Evolutionary conservation across 2,888 invertebrate species (phyloP).

Genomic region (Eristalis pertinax): DNA sequence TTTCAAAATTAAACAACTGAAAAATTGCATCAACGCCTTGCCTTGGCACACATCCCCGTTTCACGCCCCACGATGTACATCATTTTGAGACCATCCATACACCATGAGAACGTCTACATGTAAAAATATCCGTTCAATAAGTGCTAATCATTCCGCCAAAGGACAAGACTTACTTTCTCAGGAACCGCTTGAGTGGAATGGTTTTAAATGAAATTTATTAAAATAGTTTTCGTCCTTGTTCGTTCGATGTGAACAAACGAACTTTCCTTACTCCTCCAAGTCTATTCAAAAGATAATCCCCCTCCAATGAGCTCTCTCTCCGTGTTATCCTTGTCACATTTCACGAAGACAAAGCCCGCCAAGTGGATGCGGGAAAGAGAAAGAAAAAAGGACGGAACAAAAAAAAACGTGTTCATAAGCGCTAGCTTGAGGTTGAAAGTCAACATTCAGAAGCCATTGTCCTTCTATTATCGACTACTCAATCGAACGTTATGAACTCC

Average conservation of each 20-base stretch:
- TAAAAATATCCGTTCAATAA: neutral
- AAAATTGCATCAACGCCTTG: neutral
- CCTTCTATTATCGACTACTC: conserved; percentile 67
- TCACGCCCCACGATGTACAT: no score
- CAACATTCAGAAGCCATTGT: conserved; percentile 69
- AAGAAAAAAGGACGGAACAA: neutral
- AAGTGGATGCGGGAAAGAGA: conserved; percentile 44
- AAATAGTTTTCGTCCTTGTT: conserved; percentile 66
- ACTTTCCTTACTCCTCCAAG: conserved; percentile 39
- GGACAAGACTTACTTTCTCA: neutral
- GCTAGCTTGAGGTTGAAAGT: conserved; percentile 67
- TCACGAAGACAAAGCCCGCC: conserved; percentile 63
- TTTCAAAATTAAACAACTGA: no score
- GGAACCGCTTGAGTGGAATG: neutral
- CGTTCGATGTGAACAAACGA: conserved; percentile 42
- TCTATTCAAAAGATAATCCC: conserved; percentile 39
- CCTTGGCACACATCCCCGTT: conserved; percentile 21
- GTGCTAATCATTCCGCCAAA: conserved; percentile 36
- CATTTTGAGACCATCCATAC: conserved; percentile 6
- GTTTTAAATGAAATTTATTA: conserved; percentile 51
- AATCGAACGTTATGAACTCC: conserved; percentile 67
- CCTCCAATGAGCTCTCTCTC: neutral
- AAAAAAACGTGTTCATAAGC: conserved; percentile 44
- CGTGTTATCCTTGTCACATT: conserved; percentile 62
- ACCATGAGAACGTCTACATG: neutral